phyloP scores from a whole-genome alignment of 2,888 invertebrate species.

The Seladonia tumulorum region DNA sequence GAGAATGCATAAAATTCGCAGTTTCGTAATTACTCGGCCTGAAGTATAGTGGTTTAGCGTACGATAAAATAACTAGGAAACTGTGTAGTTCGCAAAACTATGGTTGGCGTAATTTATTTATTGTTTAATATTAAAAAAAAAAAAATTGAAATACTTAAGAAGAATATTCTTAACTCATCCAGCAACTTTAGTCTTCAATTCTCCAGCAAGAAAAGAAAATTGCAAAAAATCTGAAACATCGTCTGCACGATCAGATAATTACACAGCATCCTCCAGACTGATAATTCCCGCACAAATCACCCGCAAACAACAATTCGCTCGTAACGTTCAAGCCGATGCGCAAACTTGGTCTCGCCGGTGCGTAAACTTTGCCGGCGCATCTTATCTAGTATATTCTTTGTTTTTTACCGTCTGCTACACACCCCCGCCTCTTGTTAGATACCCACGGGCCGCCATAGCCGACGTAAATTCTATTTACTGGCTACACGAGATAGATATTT shows the following conservation, averaged over 20 bases:
- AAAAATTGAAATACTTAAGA: neutral
- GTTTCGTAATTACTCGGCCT: neutral
- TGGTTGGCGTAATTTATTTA: no score
- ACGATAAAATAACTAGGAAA: neutral
- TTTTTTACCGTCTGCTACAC: slow-evolving; percentile 22
- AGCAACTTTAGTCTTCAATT: no score
- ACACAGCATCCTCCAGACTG: neutral
- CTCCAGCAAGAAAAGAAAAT: neutral
- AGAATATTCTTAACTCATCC: no score
- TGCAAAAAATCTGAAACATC: neutral
- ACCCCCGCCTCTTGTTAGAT: neutral
- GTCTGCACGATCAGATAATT: neutral
- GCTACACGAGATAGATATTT: slow-evolving; percentile 10
- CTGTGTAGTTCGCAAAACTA: neutral
- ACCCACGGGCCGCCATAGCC: neutral
- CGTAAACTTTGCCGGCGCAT: slow-evolving; percentile 24
- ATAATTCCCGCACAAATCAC: slow-evolving; percentile 12
- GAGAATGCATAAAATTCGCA: neutral
- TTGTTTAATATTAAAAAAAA: no score
- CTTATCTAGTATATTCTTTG: slow-evolving; percentile 40
- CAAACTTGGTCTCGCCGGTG: slow-evolving; percentile 37
- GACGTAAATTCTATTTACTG: slow-evolving; percentile 22
- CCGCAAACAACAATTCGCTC: neutral
- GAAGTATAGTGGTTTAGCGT: neutral
- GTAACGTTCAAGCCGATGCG: slow-evolving; percentile 20